These are phyloP conservation scores for Misgurnus mizolepis DNA, from an alignment of 2,113 vertebrate genomes.

Conservation along the genomic window DNA sequence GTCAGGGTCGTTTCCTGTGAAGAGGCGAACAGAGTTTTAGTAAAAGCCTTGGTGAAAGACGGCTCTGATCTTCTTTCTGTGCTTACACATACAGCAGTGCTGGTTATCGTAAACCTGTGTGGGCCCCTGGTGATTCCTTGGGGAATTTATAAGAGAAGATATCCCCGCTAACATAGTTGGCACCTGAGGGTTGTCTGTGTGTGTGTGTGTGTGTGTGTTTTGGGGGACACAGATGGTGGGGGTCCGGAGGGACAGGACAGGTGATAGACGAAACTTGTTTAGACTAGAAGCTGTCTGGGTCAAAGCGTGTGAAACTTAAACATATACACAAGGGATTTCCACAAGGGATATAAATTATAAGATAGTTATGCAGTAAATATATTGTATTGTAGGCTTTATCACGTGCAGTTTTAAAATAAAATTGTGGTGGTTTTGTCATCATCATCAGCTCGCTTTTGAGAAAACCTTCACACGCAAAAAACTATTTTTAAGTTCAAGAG, in stretches of 20 bases:
- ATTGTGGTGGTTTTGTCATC: no score
- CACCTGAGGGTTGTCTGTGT: conserved; percentile 15
- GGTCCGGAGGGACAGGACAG: conserved; percentile 22
- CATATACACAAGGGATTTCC: neutral
- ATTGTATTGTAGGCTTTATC: no score
- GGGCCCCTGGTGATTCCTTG: conserved; percentile 1
- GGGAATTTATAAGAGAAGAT: conserved; percentile 19
- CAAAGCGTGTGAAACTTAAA: neutral
- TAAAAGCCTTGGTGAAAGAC: conserved; percentile 7
- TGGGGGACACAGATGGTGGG: conserved; percentile 47
- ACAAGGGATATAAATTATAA: no score
- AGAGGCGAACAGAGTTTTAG: neutral
- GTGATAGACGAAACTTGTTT: conserved; percentile 36
- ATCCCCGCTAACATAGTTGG: neutral
- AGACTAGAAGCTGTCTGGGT: conserved; percentile 36
- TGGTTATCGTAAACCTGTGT: conserved; percentile 34
- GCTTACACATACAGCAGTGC: neutral
- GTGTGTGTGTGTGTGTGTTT: conserved; percentile 22
- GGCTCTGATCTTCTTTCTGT: neutral
- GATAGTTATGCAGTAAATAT: no score
- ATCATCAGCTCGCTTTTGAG: no score
- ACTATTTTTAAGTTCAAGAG: neutral
- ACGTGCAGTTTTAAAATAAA: no score
- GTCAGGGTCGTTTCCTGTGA: conserved; percentile 14
- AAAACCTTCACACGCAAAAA: no score